Evolutionary conservation across 2,888 invertebrate species (phyloP).

Genomic region (Volucella zonaria): DNA sequence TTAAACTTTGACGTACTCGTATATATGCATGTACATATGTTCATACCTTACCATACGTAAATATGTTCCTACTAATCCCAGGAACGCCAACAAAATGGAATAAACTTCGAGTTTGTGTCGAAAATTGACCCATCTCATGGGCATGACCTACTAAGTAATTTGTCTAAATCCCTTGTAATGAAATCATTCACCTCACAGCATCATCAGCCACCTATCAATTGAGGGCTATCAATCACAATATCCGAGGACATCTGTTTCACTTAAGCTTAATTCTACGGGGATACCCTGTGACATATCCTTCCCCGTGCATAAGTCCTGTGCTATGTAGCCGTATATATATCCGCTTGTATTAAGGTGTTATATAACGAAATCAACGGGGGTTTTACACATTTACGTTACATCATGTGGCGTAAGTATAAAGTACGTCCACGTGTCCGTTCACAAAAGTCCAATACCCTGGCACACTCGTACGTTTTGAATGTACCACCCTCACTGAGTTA

Average conservation of each 20-base stretch:
- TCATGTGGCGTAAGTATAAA: background rate
- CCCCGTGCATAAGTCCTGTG: conserved; percentile 36
- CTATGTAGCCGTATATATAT: background rate
- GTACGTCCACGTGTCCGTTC: conserved; percentile 5
- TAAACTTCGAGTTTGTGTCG: conserved; percentile 9
- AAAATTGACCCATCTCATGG: conserved; percentile 69
- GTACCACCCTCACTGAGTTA: background rate
- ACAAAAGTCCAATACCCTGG: background rate
- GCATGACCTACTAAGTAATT: conserved; percentile 69
- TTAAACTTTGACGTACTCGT: too few relatives aligned
- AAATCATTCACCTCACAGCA: conserved; percentile 70
- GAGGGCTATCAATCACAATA: conserved; percentile 75
- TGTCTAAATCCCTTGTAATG: conserved; percentile 74
- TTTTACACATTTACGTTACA: conserved; percentile 16
- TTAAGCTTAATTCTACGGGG: conserved; percentile 74
- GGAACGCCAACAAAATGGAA: too few relatives aligned
- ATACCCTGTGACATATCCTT: conserved; percentile 65
- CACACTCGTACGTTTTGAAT: background rate
- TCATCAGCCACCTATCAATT: conserved; percentile 70
- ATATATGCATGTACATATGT: too few relatives aligned
- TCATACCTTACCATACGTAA: too few relatives aligned
- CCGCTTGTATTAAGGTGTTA: background rate
- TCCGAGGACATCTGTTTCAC: conserved; percentile 76
- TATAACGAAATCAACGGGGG: conserved; percentile 42
- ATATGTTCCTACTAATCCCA: too few relatives aligned